Evolutionary conservation across 2,797 vertebrate genomes (phyloP).

Genomic region (Esox lucius): DNA sequence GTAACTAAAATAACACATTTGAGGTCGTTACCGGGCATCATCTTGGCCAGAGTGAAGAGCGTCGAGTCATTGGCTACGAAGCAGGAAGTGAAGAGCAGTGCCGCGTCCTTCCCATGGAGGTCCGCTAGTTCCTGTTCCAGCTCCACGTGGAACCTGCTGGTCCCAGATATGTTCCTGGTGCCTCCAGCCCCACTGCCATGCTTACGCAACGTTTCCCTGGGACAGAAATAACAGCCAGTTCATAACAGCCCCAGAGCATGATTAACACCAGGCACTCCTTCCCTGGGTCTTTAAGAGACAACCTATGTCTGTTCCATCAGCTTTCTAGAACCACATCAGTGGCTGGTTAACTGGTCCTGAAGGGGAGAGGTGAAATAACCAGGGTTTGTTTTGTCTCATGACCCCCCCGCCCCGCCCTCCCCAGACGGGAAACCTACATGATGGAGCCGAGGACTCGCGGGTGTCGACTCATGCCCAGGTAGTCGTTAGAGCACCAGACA

Average conservation of each 20-base stretch:
- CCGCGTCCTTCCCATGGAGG: slow-evolving; percentile 93
- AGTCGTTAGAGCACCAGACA: slow-evolving; percentile 91
- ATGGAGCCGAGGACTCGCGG: slow-evolving; percentile 81
- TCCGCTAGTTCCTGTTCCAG: slow-evolving; percentile 92
- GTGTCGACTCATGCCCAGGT: slow-evolving; percentile 90
- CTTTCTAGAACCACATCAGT: too few relatives aligned
- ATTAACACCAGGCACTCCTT: not conserved
- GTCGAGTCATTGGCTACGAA: slow-evolving; percentile 98
- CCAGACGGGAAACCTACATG: slow-evolving; percentile 76
- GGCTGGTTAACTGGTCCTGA: too few relatives aligned
- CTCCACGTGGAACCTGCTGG: slow-evolving; percentile 95
- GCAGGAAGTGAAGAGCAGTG: slow-evolving; percentile 93
- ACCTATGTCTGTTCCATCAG: too few relatives aligned
- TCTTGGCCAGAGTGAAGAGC: slow-evolving; percentile 93
- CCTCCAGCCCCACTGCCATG: slow-evolving; percentile 95
- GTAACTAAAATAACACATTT: too few relatives aligned
- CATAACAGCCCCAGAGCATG: not conserved
- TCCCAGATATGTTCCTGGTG: slow-evolving; percentile 96
- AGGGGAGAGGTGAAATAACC: too few relatives aligned
- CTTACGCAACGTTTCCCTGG: slow-evolving; percentile 87
- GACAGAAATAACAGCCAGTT: not conserved
- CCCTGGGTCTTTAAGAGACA: not conserved
- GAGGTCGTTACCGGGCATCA: slow-evolving; percentile 84
- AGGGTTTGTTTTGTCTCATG: too few relatives aligned
- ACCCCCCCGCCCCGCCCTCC: too few relatives aligned